phyloP scores from a whole-genome alignment of 2,113 vertebrate genomes.

The Sakesphorus luctuosus region DNA sequence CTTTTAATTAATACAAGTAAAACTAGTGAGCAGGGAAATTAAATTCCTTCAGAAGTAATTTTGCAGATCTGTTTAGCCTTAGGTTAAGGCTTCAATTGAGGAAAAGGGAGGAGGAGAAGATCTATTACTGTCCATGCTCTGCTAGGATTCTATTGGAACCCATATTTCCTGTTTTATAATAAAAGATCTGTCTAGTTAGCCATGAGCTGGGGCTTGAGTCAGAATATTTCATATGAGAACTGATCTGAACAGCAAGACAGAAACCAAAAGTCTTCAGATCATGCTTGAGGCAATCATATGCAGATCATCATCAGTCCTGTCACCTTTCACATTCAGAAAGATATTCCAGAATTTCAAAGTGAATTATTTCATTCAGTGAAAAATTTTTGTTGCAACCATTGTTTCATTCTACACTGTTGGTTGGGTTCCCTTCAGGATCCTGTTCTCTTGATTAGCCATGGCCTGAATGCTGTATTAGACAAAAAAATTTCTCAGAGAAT shows the following conservation, averaged over 20 bases:
- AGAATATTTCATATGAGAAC: neutral
- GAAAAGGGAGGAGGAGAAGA: neutral
- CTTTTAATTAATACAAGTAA: constrained; percentile 56
- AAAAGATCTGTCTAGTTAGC: neutral
- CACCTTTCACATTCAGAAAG: neutral
- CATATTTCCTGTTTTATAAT: neutral
- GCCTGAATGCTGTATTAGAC: neutral
- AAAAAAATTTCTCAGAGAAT: neutral
- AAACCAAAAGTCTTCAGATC: neutral
- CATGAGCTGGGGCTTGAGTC: neutral
- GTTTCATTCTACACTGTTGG: neutral
- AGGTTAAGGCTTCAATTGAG: neutral
- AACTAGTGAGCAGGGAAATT: constrained; percentile 65
- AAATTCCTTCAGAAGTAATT: constrained; percentile 42
- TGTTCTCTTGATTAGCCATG: neutral
- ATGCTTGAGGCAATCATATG: accelerated
- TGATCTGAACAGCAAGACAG: neutral
- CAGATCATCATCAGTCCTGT: neutral
- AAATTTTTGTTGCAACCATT: neutral
- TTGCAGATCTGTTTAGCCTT: constrained; percentile 16
- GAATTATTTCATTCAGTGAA: neutral
- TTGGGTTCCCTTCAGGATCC: neutral
- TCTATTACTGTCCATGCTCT: neutral
- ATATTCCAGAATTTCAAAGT: neutral
- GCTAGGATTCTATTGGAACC: neutral